A percentile compares a stretch with the other conserved stretches of the same genome.
These are phyloP conservation scores for Zaprionus bogoriensis DNA, from an alignment of 2,888 invertebrate species.

Conservation along the genomic window DNA sequence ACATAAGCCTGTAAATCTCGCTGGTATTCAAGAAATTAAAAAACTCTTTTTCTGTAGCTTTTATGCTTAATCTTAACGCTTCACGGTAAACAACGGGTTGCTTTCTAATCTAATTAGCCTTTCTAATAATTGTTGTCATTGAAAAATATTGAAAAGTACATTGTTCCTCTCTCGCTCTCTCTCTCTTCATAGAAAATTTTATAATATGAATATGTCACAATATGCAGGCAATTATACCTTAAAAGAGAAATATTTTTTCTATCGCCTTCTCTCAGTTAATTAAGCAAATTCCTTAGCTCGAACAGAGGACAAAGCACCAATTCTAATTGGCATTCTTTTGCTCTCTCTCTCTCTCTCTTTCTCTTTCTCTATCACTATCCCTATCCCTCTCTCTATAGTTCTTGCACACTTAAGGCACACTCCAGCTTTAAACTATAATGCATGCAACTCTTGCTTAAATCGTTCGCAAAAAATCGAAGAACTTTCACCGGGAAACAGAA, in stretches of 20 bases:
- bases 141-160: no score
- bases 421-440: background rate
- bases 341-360: background rate
- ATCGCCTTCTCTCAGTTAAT: background rate
- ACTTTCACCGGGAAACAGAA: background rate
- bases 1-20: no score
- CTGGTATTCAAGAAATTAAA: no score
- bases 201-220: no score
- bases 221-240: background rate
- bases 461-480: background rate
- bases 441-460: background rate
- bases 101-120: no score
- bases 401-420: background rate
- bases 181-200: no score
- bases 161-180: no score
- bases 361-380: background rate
- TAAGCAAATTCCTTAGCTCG: background rate
- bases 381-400: background rate
- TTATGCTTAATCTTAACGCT: no score
- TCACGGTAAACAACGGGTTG: no score
- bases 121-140: no score
- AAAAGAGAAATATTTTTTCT: background rate
- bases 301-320: background rate
- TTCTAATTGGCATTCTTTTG: background rate
- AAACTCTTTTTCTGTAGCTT: no score